Base-by-base conservation (phyloP, 2,113 vertebrate genomes). In the Syngnathus scovelli region DNA sequence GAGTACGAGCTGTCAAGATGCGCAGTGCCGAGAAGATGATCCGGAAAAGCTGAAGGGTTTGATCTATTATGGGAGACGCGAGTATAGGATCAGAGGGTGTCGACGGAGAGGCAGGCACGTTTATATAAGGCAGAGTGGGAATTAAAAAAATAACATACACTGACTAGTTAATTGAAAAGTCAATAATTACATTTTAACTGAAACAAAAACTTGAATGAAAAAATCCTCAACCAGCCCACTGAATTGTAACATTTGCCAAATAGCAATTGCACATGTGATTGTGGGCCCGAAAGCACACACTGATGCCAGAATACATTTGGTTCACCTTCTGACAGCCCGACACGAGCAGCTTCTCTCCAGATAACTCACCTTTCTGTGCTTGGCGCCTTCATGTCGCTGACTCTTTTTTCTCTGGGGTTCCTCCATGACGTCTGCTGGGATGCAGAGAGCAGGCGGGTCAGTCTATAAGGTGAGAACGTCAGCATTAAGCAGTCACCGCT, bases 351-450 rank as follows among this genome's bases (percentile, higher is more conserved):
- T 19, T 49, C 36, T 2, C 48, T 16, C 33, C 27, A 49, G 74
- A 72, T 49, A 69, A 70, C 83, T 83, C 58, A 86, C 95, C 88
- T 96, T 98, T 75, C 93, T 92, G 66, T 93, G 92, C 76, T 93
- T 95, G 23, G 75, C 92, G 15, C 71, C 77, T 56, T 96, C 94
- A 0, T 89, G 91, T 63, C 79, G 76, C 66, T 87, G 90, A 55
- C 59, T 81, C 38, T 83, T 75, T 37, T 92, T 93, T 83, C 84
- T 90, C 78, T 91, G 92, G 0, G 87, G 75, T 77, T 96, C 94
- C 23, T 95, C 95, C 96, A 99, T 98, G 2, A 49, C 36, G 58
- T 19, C 69, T 39, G 66, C 68, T 12, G 68, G 3, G 15, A 16
- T 52, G 49, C 13, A 67, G n/a, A 38, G 64, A 51, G 61, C 66